Conservation (phyloP, 2,113 vertebrate genomes). For the Ptychochromis oligacanthus region DNA sequence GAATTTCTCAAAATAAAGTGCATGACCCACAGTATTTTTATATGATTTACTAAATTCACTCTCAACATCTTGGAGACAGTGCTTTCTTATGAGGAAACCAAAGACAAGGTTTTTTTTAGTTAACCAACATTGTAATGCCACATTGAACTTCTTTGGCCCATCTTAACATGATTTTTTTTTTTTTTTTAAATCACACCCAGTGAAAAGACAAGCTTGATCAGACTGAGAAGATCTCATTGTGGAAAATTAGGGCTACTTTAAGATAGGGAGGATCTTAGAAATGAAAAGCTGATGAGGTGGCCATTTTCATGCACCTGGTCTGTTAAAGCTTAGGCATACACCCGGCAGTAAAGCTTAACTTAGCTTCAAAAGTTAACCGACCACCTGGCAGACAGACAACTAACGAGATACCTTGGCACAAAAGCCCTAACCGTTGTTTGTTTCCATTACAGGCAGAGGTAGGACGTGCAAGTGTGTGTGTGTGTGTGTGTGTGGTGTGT, state of each 20-base stretch:
- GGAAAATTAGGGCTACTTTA: not conserved
- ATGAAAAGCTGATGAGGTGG: not conserved
- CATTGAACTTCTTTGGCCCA: not conserved
- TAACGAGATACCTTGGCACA: constrained; percentile 47
- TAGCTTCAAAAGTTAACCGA: constrained; percentile 58
- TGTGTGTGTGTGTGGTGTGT: constrained; percentile 30
- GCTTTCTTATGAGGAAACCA: not conserved
- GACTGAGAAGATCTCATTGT: not conserved
- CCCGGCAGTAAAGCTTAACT: constrained; percentile 53
- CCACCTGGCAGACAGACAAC: constrained; percentile 69
- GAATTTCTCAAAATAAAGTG: not conserved
- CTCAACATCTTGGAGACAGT: no score
- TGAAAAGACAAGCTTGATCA: not conserved
- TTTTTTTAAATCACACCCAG: not conserved
- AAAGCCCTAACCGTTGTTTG: constrained; percentile 64
- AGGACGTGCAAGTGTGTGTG: constrained; percentile 3
- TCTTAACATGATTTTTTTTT: no score
- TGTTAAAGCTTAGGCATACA: constrained; percentile 20
- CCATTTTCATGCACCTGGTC: constrained; percentile 41
- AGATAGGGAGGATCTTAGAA: not conserved
- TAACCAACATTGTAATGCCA: not conserved
- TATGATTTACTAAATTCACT: not conserved
- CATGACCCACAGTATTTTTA: not conserved
- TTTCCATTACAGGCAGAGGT: constrained; percentile 47
- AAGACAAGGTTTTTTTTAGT: not conserved